These are phyloP conservation scores for Mimumesa dahlbomi DNA, from an alignment of 2,888 invertebrate genomes.

Conservation along the genomic window DNA sequence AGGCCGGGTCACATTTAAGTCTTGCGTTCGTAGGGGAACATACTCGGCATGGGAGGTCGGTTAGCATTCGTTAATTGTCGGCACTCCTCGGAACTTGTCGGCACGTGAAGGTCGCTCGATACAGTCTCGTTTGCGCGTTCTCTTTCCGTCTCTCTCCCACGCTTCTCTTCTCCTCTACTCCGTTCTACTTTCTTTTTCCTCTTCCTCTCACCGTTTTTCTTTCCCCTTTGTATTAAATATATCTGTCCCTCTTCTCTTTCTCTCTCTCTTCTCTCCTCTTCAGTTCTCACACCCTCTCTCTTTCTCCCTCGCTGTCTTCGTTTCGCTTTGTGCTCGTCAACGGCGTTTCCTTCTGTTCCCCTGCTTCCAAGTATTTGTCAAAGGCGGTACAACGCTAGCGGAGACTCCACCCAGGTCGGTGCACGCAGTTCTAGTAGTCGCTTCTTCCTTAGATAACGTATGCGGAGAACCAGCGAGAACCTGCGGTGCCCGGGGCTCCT, in stretches of 20 bases:
- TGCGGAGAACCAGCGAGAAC: no score
- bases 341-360: constrained; percentile 61
- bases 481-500: not conserved
- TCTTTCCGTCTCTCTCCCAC: constrained; percentile 2
- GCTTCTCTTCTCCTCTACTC: not conserved
- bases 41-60: constrained; percentile 12
- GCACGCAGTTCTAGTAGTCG: constrained; percentile 18
- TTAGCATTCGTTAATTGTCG: no score
- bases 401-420: constrained; percentile 72
- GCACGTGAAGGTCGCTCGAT: constrained; percentile 46
- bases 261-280: no score
- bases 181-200: not conserved
- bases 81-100: no score
- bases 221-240: constrained; percentile 5
- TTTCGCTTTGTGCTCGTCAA: not conserved
- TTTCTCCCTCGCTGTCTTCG: not conserved
- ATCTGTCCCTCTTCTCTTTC: no score
- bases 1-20: constrained; percentile 77
- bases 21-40: constrained; percentile 75
- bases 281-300: not conserved
- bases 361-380: constrained; percentile 75
- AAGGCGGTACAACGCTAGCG: constrained; percentile 76
- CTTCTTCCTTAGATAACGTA: constrained; percentile 29
- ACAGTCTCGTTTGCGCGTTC: not conserved
- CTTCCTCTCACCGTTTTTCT: not conserved